Evolutionary conservation across 2,888 invertebrate genomes (phyloP).

Genomic region (Podabrus alpinus): DNA sequence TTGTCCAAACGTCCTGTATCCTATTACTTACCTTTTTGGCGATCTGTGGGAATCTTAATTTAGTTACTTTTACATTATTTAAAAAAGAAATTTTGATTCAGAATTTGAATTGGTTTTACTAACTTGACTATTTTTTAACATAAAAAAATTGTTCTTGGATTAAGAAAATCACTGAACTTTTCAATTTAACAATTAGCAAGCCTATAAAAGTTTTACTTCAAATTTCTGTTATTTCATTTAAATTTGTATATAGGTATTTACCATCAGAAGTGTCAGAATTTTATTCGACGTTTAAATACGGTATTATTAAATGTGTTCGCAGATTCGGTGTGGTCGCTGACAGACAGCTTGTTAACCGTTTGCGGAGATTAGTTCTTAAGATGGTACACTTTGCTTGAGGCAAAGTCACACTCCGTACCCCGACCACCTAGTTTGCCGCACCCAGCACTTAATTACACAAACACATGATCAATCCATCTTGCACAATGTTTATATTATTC

Average conservation of each 20-base stretch:
- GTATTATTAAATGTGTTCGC: slow-evolving; percentile 13
- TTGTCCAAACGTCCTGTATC: too few species aligned
- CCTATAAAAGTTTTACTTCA: background rate
- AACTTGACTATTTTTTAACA: background rate
- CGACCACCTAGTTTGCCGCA: slow-evolving; percentile 31
- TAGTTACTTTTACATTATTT: background rate
- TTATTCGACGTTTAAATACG: slow-evolving; percentile 1
- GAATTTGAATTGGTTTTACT: background rate
- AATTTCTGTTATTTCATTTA: background rate
- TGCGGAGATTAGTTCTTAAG: slow-evolving; percentile 33
- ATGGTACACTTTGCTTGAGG: slow-evolving; percentile 26
- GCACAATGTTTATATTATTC: slow-evolving; percentile 35
- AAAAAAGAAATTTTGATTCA: background rate
- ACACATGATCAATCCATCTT: slow-evolving; percentile 33
- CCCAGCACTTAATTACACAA: slow-evolving; percentile 32
- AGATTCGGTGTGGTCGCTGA: slow-evolving; percentile 30
- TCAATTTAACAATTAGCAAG: background rate
- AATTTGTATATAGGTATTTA: background rate
- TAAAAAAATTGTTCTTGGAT: background rate
- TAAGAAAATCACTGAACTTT: background rate
- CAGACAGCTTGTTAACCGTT: slow-evolving; percentile 33
- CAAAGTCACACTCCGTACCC: slow-evolving; percentile 23
- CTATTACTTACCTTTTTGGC: background rate
- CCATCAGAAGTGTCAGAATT: background rate
- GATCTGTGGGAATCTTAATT: background rate